Evolutionary conservation across 2,888 invertebrate genomes (phyloP).

Genomic region (Diplazon laetatorius): DNA sequence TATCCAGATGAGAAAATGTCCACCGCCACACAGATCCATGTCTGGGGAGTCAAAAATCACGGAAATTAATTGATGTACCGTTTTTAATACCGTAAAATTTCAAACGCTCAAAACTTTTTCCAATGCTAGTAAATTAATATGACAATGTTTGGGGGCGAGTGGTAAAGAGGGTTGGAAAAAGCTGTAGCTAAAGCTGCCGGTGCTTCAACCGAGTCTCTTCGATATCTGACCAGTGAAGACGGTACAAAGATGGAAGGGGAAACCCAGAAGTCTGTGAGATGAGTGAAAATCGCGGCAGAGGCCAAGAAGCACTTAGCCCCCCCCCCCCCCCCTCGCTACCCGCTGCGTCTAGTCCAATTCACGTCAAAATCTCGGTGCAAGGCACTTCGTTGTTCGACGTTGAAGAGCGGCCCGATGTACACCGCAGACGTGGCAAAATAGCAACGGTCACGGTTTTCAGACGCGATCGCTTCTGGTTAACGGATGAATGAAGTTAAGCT

Average conservation of each 20-base stretch:
- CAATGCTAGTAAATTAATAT: too few species aligned
- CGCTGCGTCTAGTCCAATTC: constrained; percentile 73
- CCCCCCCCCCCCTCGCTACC: too few species aligned
- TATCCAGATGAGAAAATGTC: too few species aligned
- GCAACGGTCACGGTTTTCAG: constrained; percentile 20
- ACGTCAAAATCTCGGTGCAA: constrained; percentile 72
- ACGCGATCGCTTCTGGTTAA: constrained; percentile 22
- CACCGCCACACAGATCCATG: too few species aligned
- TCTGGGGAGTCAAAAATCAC: too few species aligned
- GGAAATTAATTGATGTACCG: too few species aligned
- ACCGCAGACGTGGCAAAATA: constrained; percentile 52
- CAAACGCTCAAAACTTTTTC: too few species aligned
- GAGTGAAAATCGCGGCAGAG: constrained; percentile 60
- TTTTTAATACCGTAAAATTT: too few species aligned
- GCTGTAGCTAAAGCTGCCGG: neutral
- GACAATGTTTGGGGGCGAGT: neutral
- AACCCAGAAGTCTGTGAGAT: constrained; percentile 46
- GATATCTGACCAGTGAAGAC: too few species aligned
- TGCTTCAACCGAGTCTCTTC: too few species aligned
- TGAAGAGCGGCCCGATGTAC: constrained; percentile 57
- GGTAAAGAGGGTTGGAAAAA: neutral
- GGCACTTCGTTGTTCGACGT: constrained; percentile 72
- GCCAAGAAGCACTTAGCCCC: constrained; percentile 75
- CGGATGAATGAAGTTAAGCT: constrained; percentile 31
- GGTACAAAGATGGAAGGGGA: neutral